A percentile compares a stretch with the other conserved stretches of the same genome.
Conservation (phyloP, 2,888 invertebrate genomes). For the Scrobipalpa costella region DNA sequence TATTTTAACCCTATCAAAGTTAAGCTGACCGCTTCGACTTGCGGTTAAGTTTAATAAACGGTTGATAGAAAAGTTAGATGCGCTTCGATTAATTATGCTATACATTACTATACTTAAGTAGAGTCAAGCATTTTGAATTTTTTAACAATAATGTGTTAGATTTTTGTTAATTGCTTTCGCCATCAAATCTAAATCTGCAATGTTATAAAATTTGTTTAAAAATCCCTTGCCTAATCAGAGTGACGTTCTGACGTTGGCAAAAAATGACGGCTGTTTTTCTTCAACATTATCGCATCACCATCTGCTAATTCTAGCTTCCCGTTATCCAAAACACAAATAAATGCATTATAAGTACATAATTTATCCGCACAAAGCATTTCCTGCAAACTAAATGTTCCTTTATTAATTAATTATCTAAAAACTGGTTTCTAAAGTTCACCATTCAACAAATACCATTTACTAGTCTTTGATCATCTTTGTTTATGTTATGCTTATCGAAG, state of each 20-base stretch:
- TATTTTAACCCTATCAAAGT: background rate
- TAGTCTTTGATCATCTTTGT: background rate
- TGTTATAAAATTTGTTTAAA: no score
- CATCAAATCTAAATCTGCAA: no score
- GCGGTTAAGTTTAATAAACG: background rate
- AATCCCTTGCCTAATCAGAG: no score
- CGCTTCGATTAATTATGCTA: background rate
- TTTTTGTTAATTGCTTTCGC: no score
- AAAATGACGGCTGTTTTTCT: no score
- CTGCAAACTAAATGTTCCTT: background rate
- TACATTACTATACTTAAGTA: no score
- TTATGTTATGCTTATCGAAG: background rate
- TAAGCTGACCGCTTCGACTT: background rate
- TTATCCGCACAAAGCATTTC: background rate
- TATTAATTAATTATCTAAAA: background rate
- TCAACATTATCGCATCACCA: no score
- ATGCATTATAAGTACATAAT: background rate
- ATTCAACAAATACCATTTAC: constrained; percentile 7
- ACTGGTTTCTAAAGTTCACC: background rate
- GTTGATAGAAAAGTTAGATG: background rate
- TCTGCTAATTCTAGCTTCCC: no score
- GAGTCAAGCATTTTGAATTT: no score
- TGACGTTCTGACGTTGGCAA: no score
- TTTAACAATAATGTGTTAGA: no score
- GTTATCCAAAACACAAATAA: no score